Conservation (phyloP, 1,140 invertebrate genomes). For the Lerema accius region DNA sequence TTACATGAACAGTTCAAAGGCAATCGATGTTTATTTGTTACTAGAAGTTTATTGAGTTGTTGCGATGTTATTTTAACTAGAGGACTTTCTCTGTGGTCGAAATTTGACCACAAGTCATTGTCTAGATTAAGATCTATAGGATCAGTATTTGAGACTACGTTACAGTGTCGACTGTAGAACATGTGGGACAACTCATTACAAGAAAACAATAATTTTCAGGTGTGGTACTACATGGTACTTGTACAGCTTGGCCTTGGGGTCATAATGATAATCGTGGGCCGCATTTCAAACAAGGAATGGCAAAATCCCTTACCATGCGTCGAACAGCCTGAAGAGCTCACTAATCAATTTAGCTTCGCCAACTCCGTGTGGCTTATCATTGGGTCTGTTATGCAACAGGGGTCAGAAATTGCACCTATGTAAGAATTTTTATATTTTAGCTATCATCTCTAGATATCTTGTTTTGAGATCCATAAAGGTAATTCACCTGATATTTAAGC, state of each 20-base stretch:
- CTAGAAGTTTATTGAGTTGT: no score
- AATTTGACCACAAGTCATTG: no score
- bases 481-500: no score
- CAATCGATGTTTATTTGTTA: no score
- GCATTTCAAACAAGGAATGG: conserved; percentile 92
- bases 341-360: conserved; percentile 93
- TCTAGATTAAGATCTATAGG: no score
- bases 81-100: no score
- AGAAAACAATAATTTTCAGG: no score
- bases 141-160: no score
- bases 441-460: no score
- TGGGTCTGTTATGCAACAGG: conserved; percentile 93
- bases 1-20: background rate
- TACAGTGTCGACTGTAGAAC: no score
- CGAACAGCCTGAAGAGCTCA: conserved; percentile 88
- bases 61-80: conserved; percentile 2
- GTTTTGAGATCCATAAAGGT: no score
- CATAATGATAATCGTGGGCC: conserved; percentile 91
- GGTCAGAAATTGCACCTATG: conserved; percentile 92
- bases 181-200: no score
- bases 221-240: conserved; percentile 91
- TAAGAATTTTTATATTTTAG: conserved; percentile 58
- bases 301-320: conserved; percentile 91
- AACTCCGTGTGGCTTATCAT: conserved; percentile 94
- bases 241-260: conserved; percentile 90